A percentile compares a stretch with the other conserved stretches of the same genome.
These are phyloP conservation scores for Athalia rosae DNA, from an alignment of 2,888 invertebrate species.

Conservation along the genomic window DNA sequence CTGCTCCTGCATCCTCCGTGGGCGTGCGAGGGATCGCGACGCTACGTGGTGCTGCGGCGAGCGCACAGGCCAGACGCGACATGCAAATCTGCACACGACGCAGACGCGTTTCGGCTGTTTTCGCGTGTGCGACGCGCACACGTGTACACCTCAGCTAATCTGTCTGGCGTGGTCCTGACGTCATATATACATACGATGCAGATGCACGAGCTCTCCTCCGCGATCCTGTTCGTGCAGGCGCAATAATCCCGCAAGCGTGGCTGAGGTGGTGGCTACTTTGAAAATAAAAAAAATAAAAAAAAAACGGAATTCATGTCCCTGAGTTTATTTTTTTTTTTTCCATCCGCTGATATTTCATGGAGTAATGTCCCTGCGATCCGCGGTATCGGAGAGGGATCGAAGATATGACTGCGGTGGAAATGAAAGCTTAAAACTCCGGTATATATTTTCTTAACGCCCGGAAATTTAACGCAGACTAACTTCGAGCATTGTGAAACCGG, in stretches of 20 bases:
- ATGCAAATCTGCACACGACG: constrained; percentile 65
- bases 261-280: neutral
- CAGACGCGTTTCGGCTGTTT: neutral
- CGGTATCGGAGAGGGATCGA: neutral
- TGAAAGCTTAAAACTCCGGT: neutral
- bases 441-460: constrained; percentile 17
- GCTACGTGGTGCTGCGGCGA: too few relatives aligned
- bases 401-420: neutral
- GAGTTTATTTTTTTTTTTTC: too few relatives aligned
- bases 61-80: constrained; percentile 63
- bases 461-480: constrained; percentile 28
- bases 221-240: neutral
- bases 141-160: constrained; percentile 65
- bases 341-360: too few relatives aligned
- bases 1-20: neutral
- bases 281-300: neutral
- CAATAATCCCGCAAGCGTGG: constrained; percentile 3
- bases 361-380: too few relatives aligned
- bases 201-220: constrained; percentile 45
- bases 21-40: constrained; percentile 17
- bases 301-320: neutral
- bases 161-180: constrained; percentile 70
- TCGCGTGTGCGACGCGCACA: neutral
- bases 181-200: constrained; percentile 62
- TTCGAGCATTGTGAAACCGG: constrained; percentile 2